These are phyloP conservation scores for Psittacula echo DNA, from an alignment of 2,797 vertebrate genomes.

Conservation along the genomic window DNA sequence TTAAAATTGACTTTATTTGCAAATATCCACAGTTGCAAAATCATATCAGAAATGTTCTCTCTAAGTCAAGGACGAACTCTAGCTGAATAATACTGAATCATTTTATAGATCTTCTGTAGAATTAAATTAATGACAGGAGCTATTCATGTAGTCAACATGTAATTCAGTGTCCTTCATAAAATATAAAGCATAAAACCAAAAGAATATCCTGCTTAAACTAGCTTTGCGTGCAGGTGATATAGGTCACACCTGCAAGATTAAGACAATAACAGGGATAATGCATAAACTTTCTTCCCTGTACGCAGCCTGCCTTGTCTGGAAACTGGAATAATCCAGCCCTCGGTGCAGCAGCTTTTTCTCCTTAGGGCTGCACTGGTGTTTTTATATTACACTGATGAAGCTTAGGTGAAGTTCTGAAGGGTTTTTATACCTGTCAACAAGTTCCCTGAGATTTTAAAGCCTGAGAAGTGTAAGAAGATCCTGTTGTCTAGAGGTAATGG, in stretches of 20 bases:
- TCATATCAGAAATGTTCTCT: not conserved
- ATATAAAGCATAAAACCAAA: rapidly evolving
- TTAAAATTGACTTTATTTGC: conserved; percentile 47
- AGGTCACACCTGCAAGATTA: not conserved
- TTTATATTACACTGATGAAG: not conserved
- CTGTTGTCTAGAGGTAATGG: rapidly evolving
- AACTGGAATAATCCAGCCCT: not conserved
- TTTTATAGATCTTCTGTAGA: not conserved
- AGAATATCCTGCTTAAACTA: not conserved
- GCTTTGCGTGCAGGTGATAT: not conserved
- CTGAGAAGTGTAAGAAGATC: not conserved
- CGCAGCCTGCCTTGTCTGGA: not conserved
- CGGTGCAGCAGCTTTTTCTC: not conserved
- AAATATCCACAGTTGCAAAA: not conserved
- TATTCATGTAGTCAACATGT: not conserved
- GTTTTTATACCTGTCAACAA: not conserved
- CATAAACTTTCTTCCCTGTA: not conserved
- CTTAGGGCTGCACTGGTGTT: not conserved
- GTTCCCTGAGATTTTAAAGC: not conserved
- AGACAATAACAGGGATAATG: not conserved
- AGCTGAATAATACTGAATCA: not conserved
- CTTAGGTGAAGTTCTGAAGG: not conserved
- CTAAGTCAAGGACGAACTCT: not conserved
- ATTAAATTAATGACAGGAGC: not conserved
- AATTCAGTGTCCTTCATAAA: not conserved